Evolutionary conservation across 64 coral and sea anemone genomes (phyloP).

Genomic region (Stichodactyla helianthus): DNA sequence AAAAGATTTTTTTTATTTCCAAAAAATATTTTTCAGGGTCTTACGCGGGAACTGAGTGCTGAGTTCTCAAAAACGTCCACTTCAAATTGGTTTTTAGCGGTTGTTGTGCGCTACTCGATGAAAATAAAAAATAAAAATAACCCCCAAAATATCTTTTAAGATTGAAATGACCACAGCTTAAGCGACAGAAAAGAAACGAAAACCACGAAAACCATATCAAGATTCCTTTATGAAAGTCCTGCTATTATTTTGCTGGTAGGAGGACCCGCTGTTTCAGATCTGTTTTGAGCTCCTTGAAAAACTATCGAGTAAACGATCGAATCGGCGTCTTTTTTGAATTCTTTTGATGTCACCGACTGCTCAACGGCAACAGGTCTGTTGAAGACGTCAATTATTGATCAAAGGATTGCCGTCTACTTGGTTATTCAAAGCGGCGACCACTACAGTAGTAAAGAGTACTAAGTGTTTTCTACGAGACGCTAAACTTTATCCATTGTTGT

Average conservation of each 20-base stretch:
- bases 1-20: not conserved
- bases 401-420: not conserved
- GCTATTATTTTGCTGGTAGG: not conserved
- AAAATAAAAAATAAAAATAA: too few relatives aligned
- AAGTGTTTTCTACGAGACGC: not conserved
- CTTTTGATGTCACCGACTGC: not conserved
- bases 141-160: too few relatives aligned
- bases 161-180: not conserved
- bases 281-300: constrained; percentile 13
- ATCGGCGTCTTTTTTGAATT: not conserved
- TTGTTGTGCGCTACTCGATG: too few relatives aligned
- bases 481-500: not conserved
- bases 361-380: not conserved
- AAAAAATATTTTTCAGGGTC: too few relatives aligned
- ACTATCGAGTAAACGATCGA: constrained; percentile 15
- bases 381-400: constrained; percentile 16
- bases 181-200: not conserved
- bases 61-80: too few relatives aligned
- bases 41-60: too few relatives aligned
- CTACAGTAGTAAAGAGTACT: not conserved
- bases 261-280: not conserved
- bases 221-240: not conserved
- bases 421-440: not conserved
- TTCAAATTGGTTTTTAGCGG: too few relatives aligned
- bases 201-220: not conserved